phyloP scores from a whole-genome alignment of 2,888 invertebrate species.

The Dolomedes plantarius region DNA sequence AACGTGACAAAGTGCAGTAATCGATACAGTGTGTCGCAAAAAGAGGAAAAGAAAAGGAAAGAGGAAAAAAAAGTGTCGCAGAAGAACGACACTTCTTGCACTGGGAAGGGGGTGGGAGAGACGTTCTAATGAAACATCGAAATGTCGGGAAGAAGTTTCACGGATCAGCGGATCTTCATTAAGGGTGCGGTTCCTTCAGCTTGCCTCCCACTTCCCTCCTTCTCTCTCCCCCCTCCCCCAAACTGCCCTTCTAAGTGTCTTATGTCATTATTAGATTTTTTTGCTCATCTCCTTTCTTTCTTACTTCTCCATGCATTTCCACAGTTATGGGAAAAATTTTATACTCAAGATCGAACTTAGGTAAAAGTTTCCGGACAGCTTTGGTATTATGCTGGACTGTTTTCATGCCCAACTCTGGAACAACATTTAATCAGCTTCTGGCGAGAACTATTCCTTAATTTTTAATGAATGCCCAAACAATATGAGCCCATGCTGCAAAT shows the following conservation, averaged over 20 bases:
- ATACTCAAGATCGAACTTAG: too few species aligned
- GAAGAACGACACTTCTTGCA: background rate
- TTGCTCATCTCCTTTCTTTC: background rate
- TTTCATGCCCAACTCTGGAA: too few species aligned
- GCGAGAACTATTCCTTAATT: too few species aligned
- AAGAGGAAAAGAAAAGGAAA: background rate
- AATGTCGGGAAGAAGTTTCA: conserved; percentile 8
- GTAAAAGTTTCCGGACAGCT: too few species aligned
- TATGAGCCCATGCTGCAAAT: too few species aligned
- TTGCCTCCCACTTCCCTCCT: background rate
- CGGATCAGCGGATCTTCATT: conserved; percentile 14
- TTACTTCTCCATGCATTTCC: too few species aligned
- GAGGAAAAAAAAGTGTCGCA: background rate
- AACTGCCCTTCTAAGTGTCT: background rate
- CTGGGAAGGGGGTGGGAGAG: background rate
- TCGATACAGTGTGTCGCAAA: background rate
- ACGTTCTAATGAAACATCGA: conserved; percentile 12
- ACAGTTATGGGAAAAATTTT: too few species aligned
- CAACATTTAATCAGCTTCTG: too few species aligned
- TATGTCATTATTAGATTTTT: conserved; percentile 2
- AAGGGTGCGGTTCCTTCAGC: background rate
- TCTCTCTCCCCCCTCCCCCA: background rate
- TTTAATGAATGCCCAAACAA: too few species aligned
- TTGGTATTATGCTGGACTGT: too few species aligned
- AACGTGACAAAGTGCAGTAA: conserved; percentile 2